Percentiles rank a stretch among this genome's conserved stretches.
These are phyloP conservation scores for Sparidentex hasta DNA, from an alignment of 2,797 vertebrate genomes.

Conservation along the genomic window DNA sequence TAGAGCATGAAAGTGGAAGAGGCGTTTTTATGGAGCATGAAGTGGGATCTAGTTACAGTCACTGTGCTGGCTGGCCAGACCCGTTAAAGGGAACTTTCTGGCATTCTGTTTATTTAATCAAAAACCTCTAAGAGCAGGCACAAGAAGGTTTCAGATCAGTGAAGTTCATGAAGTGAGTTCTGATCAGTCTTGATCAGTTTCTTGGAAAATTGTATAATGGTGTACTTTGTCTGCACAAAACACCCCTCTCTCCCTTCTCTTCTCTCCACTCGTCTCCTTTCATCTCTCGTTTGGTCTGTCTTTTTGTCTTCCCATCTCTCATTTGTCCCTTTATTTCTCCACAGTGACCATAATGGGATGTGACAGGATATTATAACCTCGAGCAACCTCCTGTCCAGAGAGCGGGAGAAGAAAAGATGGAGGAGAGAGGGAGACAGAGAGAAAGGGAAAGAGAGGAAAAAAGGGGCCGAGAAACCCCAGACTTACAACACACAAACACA, in stretches of 20 bases:
- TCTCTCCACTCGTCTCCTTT: conserved; percentile 43
- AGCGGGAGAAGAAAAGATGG: conserved; percentile 71
- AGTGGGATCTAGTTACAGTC: conserved; percentile 59
- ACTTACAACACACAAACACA: conserved; percentile 27
- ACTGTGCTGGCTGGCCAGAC: conserved; percentile 20
- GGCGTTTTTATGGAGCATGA: conserved; percentile 48
- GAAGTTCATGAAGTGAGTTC: conserved; percentile 23
- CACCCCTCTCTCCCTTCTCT: conserved; percentile 8
- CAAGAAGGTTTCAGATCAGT: conserved; percentile 36
- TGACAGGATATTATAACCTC: conserved; percentile 85
- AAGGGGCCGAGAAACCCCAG: conserved; percentile 17
- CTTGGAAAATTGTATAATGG: conserved; percentile 44
- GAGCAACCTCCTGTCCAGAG: conserved; percentile 79
- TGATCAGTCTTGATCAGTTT: conserved; percentile 50
- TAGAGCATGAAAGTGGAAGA: conserved; percentile 30
- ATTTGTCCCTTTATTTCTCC: conserved; percentile 71
- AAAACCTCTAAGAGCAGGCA: conserved; percentile 27
- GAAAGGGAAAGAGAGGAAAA: conserved; percentile 5
- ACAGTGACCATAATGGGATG: conserved; percentile 77
- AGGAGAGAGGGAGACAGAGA: conserved; percentile 34
- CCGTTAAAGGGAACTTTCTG: conserved; percentile 38
- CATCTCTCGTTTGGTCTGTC: conserved; percentile 51
- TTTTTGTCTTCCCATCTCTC: conserved; percentile 68
- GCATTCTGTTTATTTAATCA: conserved; percentile 54
- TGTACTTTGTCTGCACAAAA: conserved; percentile 38